Conservation (phyloP, 2,113 vertebrate genomes). For the Candoia aspera region DNA sequence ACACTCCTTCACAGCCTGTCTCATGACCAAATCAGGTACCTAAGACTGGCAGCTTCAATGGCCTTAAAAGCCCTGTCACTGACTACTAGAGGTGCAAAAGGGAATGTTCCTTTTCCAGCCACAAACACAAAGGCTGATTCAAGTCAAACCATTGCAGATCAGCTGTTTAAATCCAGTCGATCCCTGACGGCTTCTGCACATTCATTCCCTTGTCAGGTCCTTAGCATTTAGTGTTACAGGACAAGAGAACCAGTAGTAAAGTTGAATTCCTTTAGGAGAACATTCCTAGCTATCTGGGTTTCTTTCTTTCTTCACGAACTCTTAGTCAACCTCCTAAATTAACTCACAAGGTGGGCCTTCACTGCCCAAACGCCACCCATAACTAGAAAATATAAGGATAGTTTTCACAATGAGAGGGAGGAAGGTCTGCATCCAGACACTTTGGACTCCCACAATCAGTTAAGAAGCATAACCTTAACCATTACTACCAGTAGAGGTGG, state of each 20-base stretch:
- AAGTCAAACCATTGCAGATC: slow-evolving; percentile 32
- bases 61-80: slow-evolving; percentile 19
- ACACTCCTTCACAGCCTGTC: slow-evolving; percentile 34
- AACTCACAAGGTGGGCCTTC: slow-evolving; percentile 18
- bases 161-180: slow-evolving; percentile 25
- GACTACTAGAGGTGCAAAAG: slow-evolving; percentile 32
- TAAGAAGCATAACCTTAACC: slow-evolving; percentile 34
- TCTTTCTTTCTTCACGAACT: not conserved
- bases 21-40: slow-evolving; percentile 5
- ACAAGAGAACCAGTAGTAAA: slow-evolving; percentile 15
- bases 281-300: slow-evolving; percentile 12
- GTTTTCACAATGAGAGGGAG: slow-evolving; percentile 37
- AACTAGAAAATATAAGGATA: not conserved
- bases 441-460: slow-evolving; percentile 32
- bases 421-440: slow-evolving; percentile 32
- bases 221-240: not conserved
- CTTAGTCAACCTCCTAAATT: slow-evolving; percentile 14
- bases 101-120: slow-evolving; percentile 39
- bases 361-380: not conserved
- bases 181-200: slow-evolving; percentile 26
- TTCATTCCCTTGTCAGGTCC: not conserved
- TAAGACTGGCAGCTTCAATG: slow-evolving; percentile 43
- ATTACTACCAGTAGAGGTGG: not conserved
- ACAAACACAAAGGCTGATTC: slow-evolving; percentile 10
- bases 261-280: slow-evolving; percentile 17